phyloP scores from a whole-genome alignment of 92 coral and sea anemone genomes.

The Parazoanthus swiftii region DNA sequence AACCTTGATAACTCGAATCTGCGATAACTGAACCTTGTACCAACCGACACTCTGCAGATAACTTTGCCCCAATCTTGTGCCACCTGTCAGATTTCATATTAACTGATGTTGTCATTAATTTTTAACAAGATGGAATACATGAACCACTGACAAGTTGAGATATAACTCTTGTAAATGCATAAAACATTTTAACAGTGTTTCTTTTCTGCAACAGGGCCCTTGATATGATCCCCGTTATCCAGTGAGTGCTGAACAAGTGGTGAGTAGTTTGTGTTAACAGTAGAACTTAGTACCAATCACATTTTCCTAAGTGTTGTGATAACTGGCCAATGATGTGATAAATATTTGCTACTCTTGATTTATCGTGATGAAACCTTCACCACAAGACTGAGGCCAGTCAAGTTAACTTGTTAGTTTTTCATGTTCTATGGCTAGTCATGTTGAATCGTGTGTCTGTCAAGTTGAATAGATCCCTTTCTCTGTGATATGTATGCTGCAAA shows the following conservation, averaged over 20 bases:
- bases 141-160: not conserved
- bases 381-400: conserved; percentile 35
- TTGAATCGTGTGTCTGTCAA: no score
- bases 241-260: not conserved
- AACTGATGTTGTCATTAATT: not conserved
- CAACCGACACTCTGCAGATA: not conserved
- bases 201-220: not conserved
- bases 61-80: conserved; percentile 35
- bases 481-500: no score
- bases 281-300: not conserved
- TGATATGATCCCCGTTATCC: not conserved
- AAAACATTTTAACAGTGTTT: not conserved
- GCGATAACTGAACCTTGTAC: no score
- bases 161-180: no score
- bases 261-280: not conserved
- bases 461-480: no score
- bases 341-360: conserved; percentile 64
- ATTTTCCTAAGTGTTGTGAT: not conserved
- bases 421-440: no score
- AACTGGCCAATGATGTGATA: conserved; percentile 50
- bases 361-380: conserved; percentile 36
- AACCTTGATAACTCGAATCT: no score
- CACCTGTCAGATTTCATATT: not conserved
- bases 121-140: no score
- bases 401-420: no score